Evolutionary conservation across 2,888 invertebrate species (phyloP).

Genomic region (Drosophila neonasuta): DNA sequence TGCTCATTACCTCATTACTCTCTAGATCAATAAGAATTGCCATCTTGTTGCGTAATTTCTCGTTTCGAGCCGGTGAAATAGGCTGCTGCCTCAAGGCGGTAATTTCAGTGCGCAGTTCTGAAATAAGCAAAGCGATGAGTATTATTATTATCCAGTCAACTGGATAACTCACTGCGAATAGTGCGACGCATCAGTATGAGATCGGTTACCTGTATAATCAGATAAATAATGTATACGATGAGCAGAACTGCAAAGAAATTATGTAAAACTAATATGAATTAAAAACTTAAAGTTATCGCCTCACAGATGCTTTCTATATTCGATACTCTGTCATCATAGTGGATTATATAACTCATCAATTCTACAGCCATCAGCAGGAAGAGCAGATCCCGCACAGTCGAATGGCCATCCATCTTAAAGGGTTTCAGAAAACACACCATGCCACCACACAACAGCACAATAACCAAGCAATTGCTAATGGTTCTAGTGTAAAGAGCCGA

Average conservation of each 20-base stretch:
- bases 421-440: constrained; percentile 53
- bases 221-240: constrained; percentile 25
- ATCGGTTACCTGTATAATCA: constrained; percentile 48
- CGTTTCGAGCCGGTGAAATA: neutral
- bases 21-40: constrained; percentile 18
- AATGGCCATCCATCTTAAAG: constrained; percentile 47
- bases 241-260: constrained; percentile 29
- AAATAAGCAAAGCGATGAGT: too few species aligned
- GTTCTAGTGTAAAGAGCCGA: constrained; percentile 33
- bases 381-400: constrained; percentile 40
- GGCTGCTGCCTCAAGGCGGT: neutral
- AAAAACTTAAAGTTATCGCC: neutral
- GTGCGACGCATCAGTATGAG: constrained; percentile 27
- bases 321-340: neutral
- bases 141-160: too few species aligned
- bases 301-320: constrained; percentile 19
- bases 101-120: constrained; percentile 19
- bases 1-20: constrained; percentile 31
- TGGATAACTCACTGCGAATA: constrained; percentile 39
- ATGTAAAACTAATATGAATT: neutral
- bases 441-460: constrained; percentile 50
- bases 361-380: constrained; percentile 43
- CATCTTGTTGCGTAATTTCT: neutral
- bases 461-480: constrained; percentile 27
- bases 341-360: constrained; percentile 4